Base-by-base conservation (phyloP, 2,113 vertebrate genomes). In the Gambusia holbrooki region DNA sequence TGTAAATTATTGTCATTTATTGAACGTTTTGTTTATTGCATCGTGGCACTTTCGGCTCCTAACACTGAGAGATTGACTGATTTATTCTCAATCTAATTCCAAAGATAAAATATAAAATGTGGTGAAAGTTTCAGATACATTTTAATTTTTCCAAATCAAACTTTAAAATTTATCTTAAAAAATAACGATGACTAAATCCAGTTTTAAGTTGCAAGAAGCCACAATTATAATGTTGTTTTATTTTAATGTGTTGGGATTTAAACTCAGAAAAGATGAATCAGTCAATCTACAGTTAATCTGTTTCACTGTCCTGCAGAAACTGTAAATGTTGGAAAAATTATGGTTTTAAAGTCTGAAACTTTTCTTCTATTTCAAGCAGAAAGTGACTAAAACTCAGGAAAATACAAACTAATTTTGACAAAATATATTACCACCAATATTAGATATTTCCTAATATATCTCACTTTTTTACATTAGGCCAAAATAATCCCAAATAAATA, bases 221-320 rank as follows among this genome's bases (percentile, higher is more conserved):
- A 58, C 7, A 51, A 51, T 25, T 6, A 51, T 17, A 51, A 7
- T 8, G 6, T 51, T 2, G 25, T 51, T 51, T 51, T 22, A 25
- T 9, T 25, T 19, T 7, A 22, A 14, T 2, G 7, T 54, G 48
- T 9, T 58, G 7, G 10, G 51, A 58, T 58, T 58, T 48, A 48
- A 58, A 25, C 7, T 58, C 25, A n/a, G 51, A 58, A 4, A 62
- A 32, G 0, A 62, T 77, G n/a, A 61, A 85, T 71, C 85, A 30
- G 75, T 76, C 82, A 87, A 87, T 81, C 86, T 81, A 67, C 65
- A 54, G 9, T 7, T 62, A 17, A 40, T 58, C 7, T 10, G n/a
- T 33, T 72, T 27, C 69, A 77, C 84, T 85, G 82, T 70, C 75
- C 60, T 85, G 77, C 84, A 81, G 86, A 88, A 85, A 83, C 73